Percentiles rank a stretch among this genome's conserved stretches.
phyloP scores from a whole-genome alignment of 2,888 invertebrate genomes.

The Apamea epomidion region DNA sequence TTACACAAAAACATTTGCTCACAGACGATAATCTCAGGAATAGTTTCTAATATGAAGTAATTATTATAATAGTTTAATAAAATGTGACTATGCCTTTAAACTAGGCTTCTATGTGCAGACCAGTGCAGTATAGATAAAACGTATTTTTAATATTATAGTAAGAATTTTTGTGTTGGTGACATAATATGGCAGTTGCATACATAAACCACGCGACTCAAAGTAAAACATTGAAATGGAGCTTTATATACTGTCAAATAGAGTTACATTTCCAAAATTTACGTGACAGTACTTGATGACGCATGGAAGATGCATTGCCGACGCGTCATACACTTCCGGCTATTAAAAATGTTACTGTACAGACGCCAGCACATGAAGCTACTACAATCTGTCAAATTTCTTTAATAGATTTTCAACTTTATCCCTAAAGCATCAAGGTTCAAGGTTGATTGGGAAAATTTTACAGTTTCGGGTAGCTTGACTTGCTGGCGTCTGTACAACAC shows the following conservation, averaged over 20 bases:
- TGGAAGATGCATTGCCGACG: background rate
- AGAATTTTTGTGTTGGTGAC: conserved; percentile 22
- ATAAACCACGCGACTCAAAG: background rate
- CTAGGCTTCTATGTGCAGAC: conserved; percentile 24
- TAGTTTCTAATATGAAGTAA: conserved; percentile 11
- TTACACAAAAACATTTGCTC: conserved; percentile 16
- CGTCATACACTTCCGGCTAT: background rate
- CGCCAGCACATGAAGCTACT: too few relatives aligned
- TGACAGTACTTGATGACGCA: background rate
- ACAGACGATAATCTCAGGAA: conserved; percentile 43
- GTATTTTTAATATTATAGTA: conserved; percentile 20
- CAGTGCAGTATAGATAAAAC: conserved; percentile 34
- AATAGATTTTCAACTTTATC: too few relatives aligned
- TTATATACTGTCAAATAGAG: background rate
- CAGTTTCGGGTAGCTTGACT: too few relatives aligned
- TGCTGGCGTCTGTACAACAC: background rate
- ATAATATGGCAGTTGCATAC: background rate
- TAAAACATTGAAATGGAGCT: background rate
- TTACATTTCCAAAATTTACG: conserved; percentile 16
- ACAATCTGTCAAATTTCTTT: too few relatives aligned
- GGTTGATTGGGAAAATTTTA: too few relatives aligned
- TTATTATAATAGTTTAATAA: conserved; percentile 8
- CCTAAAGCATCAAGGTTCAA: too few relatives aligned
- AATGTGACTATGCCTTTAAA: conserved; percentile 21
- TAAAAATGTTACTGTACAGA: background rate